These are phyloP conservation scores for Microctenopoma stevenorrisi DNA, from an alignment of 2,797 vertebrate species.

Conservation along the genomic window DNA sequence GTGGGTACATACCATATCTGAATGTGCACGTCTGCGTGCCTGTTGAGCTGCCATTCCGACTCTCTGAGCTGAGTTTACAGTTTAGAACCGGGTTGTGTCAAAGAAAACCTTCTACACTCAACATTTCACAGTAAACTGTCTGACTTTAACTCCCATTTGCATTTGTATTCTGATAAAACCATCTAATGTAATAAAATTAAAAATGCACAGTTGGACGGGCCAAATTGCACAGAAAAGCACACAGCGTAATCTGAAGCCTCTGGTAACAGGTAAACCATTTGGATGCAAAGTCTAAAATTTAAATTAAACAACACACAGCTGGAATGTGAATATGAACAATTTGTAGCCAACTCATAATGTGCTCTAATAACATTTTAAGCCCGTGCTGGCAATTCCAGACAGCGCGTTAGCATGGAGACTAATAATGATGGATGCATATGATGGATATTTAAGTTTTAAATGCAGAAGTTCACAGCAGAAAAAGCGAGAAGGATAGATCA, in stretches of 20 bases:
- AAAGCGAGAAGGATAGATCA: neutral
- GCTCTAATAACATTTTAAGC: conserved; percentile 51
- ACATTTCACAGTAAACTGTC: neutral
- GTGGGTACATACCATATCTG: conserved; percentile 33
- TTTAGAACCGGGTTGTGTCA: conserved; percentile 8
- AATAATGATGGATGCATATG: conserved; percentile 43
- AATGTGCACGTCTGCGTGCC: conserved; percentile 48
- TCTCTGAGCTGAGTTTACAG: conserved; percentile 2
- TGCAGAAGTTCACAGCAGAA: neutral
- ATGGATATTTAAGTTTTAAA: conserved; percentile 39
- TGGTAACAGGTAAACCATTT: conserved; percentile 45
- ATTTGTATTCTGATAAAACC: conserved; percentile 22
- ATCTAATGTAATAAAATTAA: conserved; percentile 4
- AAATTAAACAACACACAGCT: conserved; percentile 41
- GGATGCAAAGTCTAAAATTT: conserved; percentile 19
- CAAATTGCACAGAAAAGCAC: conserved; percentile 6
- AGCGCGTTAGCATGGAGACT: conserved; percentile 44
- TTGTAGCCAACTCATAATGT: conserved; percentile 40
- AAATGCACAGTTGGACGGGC: neutral
- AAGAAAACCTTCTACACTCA: neutral
- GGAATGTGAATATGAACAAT: conserved; percentile 15
- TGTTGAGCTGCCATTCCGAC: conserved; percentile 23
- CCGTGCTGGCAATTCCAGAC: conserved; percentile 28
- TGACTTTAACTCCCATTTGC: conserved; percentile 1
- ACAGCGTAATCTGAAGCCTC: conserved; percentile 15